These are phyloP conservation scores for Silurus glanis DNA, from an alignment of 2,113 vertebrate species.

Conservation along the genomic window DNA sequence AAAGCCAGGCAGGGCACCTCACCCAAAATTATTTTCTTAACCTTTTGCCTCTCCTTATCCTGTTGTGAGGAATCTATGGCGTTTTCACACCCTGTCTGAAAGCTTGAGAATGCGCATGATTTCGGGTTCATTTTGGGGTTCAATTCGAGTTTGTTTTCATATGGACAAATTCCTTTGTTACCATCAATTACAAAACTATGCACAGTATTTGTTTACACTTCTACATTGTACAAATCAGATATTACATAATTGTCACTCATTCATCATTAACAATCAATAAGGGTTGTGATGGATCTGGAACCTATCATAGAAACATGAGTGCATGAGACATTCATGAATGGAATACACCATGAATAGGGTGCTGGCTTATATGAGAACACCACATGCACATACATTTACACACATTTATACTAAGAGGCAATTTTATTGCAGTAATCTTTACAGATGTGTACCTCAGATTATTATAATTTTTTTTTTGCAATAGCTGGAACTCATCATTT, in stretches of 20 bases:
- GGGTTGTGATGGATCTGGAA: background rate
- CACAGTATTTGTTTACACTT: background rate
- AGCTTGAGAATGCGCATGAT: background rate
- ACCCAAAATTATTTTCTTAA: background rate
- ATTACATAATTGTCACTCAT: background rate
- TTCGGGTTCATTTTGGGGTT: background rate
- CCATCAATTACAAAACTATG: background rate
- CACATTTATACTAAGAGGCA: background rate
- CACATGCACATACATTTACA: background rate
- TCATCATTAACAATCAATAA: background rate
- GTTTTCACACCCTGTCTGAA: slow-evolving; percentile 17
- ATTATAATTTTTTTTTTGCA: background rate
- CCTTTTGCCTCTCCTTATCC: slow-evolving; percentile 23
- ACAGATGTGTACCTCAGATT: too few species aligned
- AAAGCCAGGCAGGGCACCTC: slow-evolving; percentile 21
- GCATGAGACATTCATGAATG: background rate
- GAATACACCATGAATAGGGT: background rate
- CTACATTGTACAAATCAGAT: background rate
- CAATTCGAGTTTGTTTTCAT: background rate
- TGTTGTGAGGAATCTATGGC: background rate
- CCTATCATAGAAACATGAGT: background rate
- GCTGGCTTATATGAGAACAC: background rate
- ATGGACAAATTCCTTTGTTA: background rate
- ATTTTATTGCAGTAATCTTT: background rate
- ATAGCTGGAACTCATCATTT: background rate